Base-by-base conservation (phyloP, 1,140 invertebrate species). In the Mya arenaria region DNA sequence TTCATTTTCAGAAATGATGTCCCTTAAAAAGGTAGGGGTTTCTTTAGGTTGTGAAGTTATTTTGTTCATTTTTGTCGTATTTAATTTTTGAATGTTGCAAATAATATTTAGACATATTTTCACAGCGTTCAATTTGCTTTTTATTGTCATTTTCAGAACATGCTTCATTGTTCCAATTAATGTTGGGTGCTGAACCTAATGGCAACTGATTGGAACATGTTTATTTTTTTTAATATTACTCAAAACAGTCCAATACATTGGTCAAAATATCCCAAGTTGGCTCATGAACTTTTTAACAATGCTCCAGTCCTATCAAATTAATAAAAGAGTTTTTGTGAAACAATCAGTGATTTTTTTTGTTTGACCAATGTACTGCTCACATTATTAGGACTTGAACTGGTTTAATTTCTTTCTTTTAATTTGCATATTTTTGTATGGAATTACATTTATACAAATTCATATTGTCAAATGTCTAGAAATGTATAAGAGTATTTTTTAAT, bases 1-100 rank as follows among this genome's bases (percentile, higher is more conserved):
- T 66, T 68, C 62, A 68, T 78, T 78, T 78, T 78, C 75, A 78
- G 62, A 78, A 28, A 75, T 75, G 73, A 75, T 75, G 73, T 75
- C 73, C 34, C 63, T 62, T 41, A 75, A 75, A 25, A 75, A 75
- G 73, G 73, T 75, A 75, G 58, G 73, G 60, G 17, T 44, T 75
- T 75, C 28, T 36, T 75, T 75, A 75, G 73, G 73, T 75, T 75
- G 58, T 75, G 73, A 52, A 52, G n/a, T 23, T 52, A 52, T 52
- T 52, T 52, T 52, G 48, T 52, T 52, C 19, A 52, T 52, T 52
- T 52, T 52, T 52, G 48, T 52, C 48, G 25, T 52, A 52, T 52
- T 52, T 52, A 23, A n/a, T 52, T 52, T 52, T 23, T 52, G 48
- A 52, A 52, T 52, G 58, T 62, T 62, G 58, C 32, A 25, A 62